A percentile compares a stretch with the other conserved stretches of the same genome.
These are phyloP conservation scores for Nanorana parkeri DNA, from an alignment of 2,113 vertebrate species.

Conservation along the genomic window DNA sequence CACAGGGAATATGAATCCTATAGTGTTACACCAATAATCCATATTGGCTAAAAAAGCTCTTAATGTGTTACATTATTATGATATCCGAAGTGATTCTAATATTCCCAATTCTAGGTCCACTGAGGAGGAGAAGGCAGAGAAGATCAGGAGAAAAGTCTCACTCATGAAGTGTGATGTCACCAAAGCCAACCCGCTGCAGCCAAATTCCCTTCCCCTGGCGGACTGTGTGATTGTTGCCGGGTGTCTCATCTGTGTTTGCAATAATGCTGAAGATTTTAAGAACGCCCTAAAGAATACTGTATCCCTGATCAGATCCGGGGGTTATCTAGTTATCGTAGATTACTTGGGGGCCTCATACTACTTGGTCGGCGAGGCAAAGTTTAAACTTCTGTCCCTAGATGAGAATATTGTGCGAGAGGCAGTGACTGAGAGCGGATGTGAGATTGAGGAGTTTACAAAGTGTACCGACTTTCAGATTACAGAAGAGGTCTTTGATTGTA, in stretches of 20 bases:
- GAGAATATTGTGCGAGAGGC: conserved; percentile 41
- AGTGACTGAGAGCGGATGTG: conserved; percentile 29
- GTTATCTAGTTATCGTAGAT: conserved; percentile 52
- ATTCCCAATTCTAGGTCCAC: conserved; percentile 3
- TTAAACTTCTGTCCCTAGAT: conserved; percentile 56
- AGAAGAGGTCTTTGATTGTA: conserved; percentile 15
- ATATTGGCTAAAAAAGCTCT: no score
- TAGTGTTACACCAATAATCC: no score
- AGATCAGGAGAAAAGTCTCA: conserved; percentile 45
- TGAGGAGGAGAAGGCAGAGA: conserved; percentile 1
- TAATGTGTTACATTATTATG: no score
- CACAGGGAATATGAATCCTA: no score
- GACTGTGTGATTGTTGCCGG: conserved; percentile 59
- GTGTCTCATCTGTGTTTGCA: conserved; percentile 62
- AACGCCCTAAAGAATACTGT: conserved; percentile 50
- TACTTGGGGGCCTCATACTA: conserved; percentile 61
- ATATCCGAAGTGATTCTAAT: no score
- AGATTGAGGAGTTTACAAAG: conserved; percentile 13
- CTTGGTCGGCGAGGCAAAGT: conserved; percentile 40
- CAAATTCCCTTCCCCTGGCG: conserved; percentile 41
- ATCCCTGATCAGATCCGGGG: conserved; percentile 59
- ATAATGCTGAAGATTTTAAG: conserved; percentile 43
- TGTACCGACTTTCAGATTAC: not conserved
- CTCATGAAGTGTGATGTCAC: conserved; percentile 60
- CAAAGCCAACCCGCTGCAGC: conserved; percentile 57